Evolutionary conservation across 2,797 vertebrate genomes (phyloP), one percentile per base, ranked within the genome.

Genomic region (Gymnodraco acuticeps): DNA sequence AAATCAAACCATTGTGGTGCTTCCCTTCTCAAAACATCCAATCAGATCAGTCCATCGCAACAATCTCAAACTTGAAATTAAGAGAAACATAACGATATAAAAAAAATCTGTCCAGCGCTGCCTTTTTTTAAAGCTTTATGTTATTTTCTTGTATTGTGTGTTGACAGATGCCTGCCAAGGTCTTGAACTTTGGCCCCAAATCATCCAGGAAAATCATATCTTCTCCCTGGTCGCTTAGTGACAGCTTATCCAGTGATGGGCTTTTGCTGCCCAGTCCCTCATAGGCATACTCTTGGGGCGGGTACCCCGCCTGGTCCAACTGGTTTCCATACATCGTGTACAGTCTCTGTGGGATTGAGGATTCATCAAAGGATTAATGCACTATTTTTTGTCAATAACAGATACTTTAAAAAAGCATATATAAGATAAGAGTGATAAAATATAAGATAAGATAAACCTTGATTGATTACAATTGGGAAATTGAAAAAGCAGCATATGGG

Each of bases 101-200:
- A 60, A 60, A 55, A 59, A 71, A 60, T 23, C 43, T 52, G 8
- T 60, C 31, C 59, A 65, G 45, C 4, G 0, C 42, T 48, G 52
- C 41, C 20, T 33, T 70, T 33, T 33, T 70, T 91, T 73, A 93
- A 42, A 85, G 10, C 11, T 72, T 41, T 13, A 43, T 14, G 0
- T 77, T 78, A 45, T 80, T 92, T 48, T 71, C 72, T 75, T 76
- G 2, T 12, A 85, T 23, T 20, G 55, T 47, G 15, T 76, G 8
- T 0, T 64, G 48, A 78, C 84, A 90, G 3, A 94, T 89, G 50
- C 69, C 70, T 51, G 73, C 95, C 16, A 95, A 73, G 0, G 31
- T 67, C 55, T 85, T 85, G 83, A 96, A 96, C 27, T 80, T 87
- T 10, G 94, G 91, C 41, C 87, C 95, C 67, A 96, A 66, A 19